Conservation (phyloP, 2,113 vertebrate genomes). For the Thalassarche chlororhynchos region DNA sequence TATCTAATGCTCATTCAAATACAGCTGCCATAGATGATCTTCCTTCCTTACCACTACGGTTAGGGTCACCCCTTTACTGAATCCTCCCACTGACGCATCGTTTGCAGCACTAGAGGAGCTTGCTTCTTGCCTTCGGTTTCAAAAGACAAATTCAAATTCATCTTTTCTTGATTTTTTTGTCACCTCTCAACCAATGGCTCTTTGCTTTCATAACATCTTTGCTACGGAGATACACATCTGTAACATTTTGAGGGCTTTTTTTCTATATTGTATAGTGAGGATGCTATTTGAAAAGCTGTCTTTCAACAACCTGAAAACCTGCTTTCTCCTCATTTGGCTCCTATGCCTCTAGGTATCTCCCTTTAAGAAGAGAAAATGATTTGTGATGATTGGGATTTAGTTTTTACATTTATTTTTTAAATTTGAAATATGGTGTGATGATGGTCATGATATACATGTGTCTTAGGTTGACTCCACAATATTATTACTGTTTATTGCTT, state of each 20-base stretch:
- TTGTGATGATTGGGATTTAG: background rate
- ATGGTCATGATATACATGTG: background rate
- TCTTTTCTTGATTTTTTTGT: background rate
- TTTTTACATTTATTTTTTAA: background rate
- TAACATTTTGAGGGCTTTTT: background rate
- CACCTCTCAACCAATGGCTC: background rate
- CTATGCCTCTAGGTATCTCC: background rate
- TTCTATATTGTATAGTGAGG: background rate
- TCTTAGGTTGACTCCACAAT: background rate
- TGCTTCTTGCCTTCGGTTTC: background rate
- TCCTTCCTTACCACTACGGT: background rate
- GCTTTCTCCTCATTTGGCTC: background rate
- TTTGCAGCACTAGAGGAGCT: background rate
- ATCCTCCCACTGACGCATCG: accelerated
- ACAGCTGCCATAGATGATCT: background rate
- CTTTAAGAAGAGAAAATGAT: background rate
- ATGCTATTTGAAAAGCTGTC: background rate
- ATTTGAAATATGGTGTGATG: background rate
- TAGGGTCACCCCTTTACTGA: too few relatives aligned
- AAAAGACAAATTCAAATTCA: background rate
- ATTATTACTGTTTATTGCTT: conserved; percentile 18
- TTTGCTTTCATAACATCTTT: background rate
- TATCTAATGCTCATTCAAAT: background rate
- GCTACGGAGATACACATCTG: accelerated
- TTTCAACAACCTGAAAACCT: background rate